A percentile compares a stretch with the other conserved stretches of the same genome.
Conservation (phyloP, 2,888 invertebrate genomes). For the Empis livida region DNA sequence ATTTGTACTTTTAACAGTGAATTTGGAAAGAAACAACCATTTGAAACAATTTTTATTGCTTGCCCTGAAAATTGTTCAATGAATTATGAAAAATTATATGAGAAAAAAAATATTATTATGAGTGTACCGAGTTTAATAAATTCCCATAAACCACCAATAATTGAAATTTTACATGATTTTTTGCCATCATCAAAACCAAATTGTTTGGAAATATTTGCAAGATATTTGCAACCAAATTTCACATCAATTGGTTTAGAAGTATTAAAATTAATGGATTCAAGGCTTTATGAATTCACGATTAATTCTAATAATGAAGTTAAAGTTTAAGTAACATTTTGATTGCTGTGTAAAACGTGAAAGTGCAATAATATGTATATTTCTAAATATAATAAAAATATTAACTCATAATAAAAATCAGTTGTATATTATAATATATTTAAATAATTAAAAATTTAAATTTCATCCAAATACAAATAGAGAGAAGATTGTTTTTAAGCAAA, state of each 20-base stretch:
- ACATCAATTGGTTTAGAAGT: slow-evolving; percentile 83
- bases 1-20: slow-evolving; percentile 51
- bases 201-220: slow-evolving; percentile 81
- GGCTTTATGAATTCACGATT: slow-evolving; percentile 18
- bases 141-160: slow-evolving; percentile 87
- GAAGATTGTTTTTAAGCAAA: too few relatives aligned
- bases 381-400: too few relatives aligned
- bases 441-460: too few relatives aligned
- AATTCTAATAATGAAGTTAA: too few relatives aligned
- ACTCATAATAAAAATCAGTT: too few relatives aligned
- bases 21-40: slow-evolving; percentile 71
- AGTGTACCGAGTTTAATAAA: slow-evolving; percentile 87
- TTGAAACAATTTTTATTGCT: slow-evolving; percentile 64
- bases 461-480: too few relatives aligned
- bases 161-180: slow-evolving; percentile 39
- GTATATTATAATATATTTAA: too few relatives aligned
- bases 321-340: too few relatives aligned
- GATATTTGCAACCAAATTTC: slow-evolving; percentile 74
- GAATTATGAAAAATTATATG: slow-evolving; percentile 16
- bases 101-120: slow-evolving; percentile 40
- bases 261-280: slow-evolving; percentile 58
- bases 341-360: too few relatives aligned
- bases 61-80: slow-evolving; percentile 18
- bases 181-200: slow-evolving; percentile 39
- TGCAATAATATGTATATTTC: too few relatives aligned